Conservation (phyloP, 2,888 invertebrate species). For the Octodonta nipae region DNA sequence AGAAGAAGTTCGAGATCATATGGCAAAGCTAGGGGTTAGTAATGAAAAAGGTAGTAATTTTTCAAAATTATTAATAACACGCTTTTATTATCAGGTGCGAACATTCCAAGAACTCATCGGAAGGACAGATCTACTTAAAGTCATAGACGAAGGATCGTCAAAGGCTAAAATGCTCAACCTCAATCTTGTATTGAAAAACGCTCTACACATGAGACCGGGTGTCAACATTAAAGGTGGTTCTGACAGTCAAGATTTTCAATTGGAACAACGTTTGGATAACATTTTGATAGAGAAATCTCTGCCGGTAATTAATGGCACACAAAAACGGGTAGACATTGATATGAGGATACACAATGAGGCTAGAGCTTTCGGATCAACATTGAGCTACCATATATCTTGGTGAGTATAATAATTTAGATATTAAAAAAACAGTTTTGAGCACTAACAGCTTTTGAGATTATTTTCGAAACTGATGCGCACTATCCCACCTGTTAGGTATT, state of each 20-base stretch:
- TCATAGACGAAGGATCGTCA: slow-evolving; percentile 51
- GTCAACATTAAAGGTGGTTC: slow-evolving; percentile 80
- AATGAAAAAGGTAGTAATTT: not conserved
- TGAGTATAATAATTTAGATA: too few relatives aligned
- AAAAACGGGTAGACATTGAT: slow-evolving; percentile 53
- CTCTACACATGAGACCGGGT: slow-evolving; percentile 76
- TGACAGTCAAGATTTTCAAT: slow-evolving; percentile 70
- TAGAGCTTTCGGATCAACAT: slow-evolving; percentile 82
- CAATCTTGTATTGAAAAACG: slow-evolving; percentile 74
- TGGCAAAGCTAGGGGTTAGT: slow-evolving; percentile 82
- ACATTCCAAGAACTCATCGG: slow-evolving; percentile 65
- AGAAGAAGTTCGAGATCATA: slow-evolving; percentile 84
- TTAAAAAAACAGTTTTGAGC: too few relatives aligned
- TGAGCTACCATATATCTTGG: slow-evolving; percentile 92
- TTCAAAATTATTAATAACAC: not conserved
- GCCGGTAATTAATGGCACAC: slow-evolving; percentile 60
- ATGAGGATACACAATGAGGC: slow-evolving; percentile 82
- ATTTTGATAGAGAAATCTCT: slow-evolving; percentile 58
- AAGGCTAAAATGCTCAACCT: slow-evolving; percentile 82
- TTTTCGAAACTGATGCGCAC: too few relatives aligned
- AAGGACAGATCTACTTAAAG: slow-evolving; percentile 74
- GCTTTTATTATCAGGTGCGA: slow-evolving; percentile 20
- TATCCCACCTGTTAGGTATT: too few relatives aligned
- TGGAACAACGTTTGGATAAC: slow-evolving; percentile 73
- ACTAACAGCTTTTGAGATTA: too few relatives aligned